These are phyloP conservation scores for Centroberyx gerrardi DNA, from an alignment of 2,797 vertebrate species.

Conservation along the genomic window DNA sequence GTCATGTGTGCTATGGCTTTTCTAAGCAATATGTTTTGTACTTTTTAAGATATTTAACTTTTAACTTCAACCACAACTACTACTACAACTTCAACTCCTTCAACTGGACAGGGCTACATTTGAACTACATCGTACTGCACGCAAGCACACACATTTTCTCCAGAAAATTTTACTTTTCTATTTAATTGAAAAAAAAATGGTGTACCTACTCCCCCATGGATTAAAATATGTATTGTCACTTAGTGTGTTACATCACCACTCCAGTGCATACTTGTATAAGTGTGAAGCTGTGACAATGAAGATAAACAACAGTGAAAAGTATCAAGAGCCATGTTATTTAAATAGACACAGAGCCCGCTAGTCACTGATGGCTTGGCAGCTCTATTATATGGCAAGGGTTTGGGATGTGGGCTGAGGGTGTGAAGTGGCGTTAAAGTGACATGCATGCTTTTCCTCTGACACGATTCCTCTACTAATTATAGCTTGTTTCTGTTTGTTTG, in stretches of 20 bases:
- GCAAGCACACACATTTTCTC: background rate
- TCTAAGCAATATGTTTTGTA: too few relatives aligned
- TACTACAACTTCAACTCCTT: too few relatives aligned
- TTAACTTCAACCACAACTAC: too few relatives aligned
- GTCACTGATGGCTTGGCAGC: slow-evolving; percentile 3
- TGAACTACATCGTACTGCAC: background rate
- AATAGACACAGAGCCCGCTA: background rate
- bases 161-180: background rate
- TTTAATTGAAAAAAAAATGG: background rate
- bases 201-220: background rate
- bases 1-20: too few relatives aligned
- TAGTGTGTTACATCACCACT: slow-evolving; percentile 8
- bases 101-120: too few relatives aligned
- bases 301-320: background rate
- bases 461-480: slow-evolving; percentile 14
- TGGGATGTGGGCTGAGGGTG: slow-evolving; percentile 9
- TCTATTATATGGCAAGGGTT: background rate
- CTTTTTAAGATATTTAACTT: too few relatives aligned
- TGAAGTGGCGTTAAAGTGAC: slow-evolving; percentile 35
- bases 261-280: background rate
- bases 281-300: slow-evolving; percentile 4
- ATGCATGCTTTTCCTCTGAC: slow-evolving; percentile 27
- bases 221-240: background rate
- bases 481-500: slow-evolving; percentile 1
- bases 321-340: background rate